phyloP scores from a whole-genome alignment of 2,113 vertebrate genomes.

The Hemicordylus capensis region DNA sequence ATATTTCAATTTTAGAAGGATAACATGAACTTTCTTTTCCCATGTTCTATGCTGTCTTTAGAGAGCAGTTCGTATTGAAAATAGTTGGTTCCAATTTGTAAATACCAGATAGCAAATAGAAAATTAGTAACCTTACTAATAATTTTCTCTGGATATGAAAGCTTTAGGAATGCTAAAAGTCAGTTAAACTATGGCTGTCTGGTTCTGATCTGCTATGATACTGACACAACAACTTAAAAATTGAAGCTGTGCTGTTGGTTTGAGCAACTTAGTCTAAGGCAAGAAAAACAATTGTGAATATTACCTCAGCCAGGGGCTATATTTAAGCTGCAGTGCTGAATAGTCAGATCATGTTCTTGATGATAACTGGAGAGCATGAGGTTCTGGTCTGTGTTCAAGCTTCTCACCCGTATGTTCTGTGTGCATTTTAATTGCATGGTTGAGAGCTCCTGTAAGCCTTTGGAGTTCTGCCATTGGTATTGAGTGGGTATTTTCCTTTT shows the following conservation, averaged over 20 bases:
- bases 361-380: not conserved
- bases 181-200: not conserved
- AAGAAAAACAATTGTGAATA: not conserved
- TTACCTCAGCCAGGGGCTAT: not conserved
- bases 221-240: not conserved
- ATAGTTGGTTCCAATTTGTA: not conserved
- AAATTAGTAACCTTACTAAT: not conserved
- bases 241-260: not conserved
- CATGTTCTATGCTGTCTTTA: not conserved
- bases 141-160: not conserved
- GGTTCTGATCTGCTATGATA: not conserved
- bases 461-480: not conserved
- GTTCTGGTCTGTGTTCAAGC: not conserved
- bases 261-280: not conserved
- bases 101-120: not conserved
- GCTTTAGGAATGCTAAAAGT: not conserved
- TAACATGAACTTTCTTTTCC: no score
- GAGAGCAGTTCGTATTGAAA: not conserved
- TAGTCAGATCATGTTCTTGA: not conserved
- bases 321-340: not conserved
- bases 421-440: not conserved
- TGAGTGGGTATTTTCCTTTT: not conserved
- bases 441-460: not conserved
- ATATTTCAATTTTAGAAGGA: no score
- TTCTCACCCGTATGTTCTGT: not conserved